These are phyloP conservation scores for Lycophotia porphyrea DNA, from an alignment of 2,888 invertebrate species.

Conservation along the genomic window DNA sequence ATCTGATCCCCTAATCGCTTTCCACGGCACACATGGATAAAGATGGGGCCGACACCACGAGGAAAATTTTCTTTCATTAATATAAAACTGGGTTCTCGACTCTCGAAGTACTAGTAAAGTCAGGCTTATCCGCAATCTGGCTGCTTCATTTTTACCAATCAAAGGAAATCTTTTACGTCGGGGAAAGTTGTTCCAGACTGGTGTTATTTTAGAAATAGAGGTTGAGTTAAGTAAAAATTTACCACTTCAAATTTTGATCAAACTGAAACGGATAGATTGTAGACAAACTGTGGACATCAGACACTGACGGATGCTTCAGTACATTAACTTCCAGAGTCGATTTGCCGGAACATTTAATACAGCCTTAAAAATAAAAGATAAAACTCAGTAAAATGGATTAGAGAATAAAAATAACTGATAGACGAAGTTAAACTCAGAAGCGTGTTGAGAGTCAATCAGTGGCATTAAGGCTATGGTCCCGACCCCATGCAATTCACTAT, in stretches of 20 bases:
- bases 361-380: not conserved
- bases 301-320: not conserved
- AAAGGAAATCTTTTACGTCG: conserved; percentile 15
- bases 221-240: not conserved
- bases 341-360: not conserved
- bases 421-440: not conserved
- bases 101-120: conserved; percentile 23
- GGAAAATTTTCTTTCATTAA: conserved; percentile 37
- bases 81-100: conserved; percentile 21
- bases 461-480: conserved; percentile 3
- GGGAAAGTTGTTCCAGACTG: not conserved
- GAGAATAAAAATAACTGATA: conserved; percentile 19
- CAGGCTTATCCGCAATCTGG: not conserved
- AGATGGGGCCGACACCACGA: not conserved
- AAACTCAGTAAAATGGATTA: not conserved
- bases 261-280: not conserved
- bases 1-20: conserved; percentile 49
- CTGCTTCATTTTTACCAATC: conserved; percentile 40
- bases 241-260: not conserved
- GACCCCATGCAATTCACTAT: conserved; percentile 46
- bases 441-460: conserved; percentile 51
- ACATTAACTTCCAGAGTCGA: not conserved
- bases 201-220: not conserved
- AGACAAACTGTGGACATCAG: not conserved
- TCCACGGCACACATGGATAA: conserved; percentile 22